These are phyloP conservation scores for Procavia capensis DNA, from an alignment of 2,113 vertebrate species.

Conservation along the genomic window DNA sequence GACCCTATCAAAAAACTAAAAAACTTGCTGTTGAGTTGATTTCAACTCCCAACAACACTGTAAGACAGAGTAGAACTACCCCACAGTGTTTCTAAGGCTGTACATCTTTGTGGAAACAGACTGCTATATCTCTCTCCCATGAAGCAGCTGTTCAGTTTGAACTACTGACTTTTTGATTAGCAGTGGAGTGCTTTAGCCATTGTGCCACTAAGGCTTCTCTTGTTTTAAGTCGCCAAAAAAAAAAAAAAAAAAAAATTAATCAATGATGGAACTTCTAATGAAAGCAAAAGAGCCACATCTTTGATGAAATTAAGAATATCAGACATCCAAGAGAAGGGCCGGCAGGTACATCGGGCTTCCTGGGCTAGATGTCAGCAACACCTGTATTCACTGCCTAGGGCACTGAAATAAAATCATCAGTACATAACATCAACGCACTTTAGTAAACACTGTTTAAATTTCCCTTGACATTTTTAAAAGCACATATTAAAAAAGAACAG, in stretches of 20 bases:
- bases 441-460: not conserved
- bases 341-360: not conserved
- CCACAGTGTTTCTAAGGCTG: not conserved
- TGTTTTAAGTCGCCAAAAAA: not conserved
- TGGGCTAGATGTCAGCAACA: not conserved
- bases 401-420: not conserved
- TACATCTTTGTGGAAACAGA: not conserved
- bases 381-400: not conserved
- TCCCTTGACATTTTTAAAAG: not conserved
- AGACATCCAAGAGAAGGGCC: not conserved
- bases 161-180: not conserved
- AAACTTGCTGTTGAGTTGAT: too few species aligned
- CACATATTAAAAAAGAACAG: not conserved
- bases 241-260: not conserved
- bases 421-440: not conserved
- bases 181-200: not conserved
- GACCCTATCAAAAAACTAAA: too few species aligned
- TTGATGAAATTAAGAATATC: not conserved
- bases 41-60: not conserved
- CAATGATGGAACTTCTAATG: not conserved
- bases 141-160: not conserved
- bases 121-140: not conserved
- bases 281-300: not conserved
- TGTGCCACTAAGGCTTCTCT: not conserved
- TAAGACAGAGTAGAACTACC: not conserved